Evolutionary conservation across 2,888 invertebrate species (phyloP).

Genomic region (Drosophila sordidapex): DNA sequence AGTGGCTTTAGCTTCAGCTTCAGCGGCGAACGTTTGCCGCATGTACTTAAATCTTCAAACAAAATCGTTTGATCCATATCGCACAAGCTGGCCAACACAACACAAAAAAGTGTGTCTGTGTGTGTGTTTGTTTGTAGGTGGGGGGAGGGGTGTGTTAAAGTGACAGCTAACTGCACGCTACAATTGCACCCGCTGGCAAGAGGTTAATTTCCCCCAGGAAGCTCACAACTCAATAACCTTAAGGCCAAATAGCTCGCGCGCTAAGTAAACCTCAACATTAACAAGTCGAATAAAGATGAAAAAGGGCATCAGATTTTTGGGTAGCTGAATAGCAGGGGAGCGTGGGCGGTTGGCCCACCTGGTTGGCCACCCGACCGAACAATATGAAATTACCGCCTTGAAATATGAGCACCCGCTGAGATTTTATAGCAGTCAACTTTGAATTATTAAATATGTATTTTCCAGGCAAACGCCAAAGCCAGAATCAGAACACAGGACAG

Average conservation of each 20-base stretch:
- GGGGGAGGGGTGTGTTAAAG: constrained; percentile 7
- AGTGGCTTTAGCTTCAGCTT: constrained; percentile 1
- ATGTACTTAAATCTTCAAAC: constrained; percentile 74
- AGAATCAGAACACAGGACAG: constrained; percentile 41
- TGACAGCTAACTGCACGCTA: constrained; percentile 42
- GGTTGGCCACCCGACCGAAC: constrained; percentile 52
- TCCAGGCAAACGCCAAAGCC: constrained; percentile 56
- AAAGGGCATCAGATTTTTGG: constrained; percentile 29
- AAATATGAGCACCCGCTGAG: constrained; percentile 75
- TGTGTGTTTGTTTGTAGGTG: not conserved
- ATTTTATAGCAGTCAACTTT: constrained; percentile 78
- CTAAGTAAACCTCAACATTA: constrained; percentile 78
- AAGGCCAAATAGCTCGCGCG: constrained; percentile 63
- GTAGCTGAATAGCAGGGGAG: too few relatives aligned
- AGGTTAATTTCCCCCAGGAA: constrained; percentile 79
- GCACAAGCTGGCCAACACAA: constrained; percentile 27
- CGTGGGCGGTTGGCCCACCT: constrained; percentile 42
- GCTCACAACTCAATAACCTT: constrained; percentile 74
- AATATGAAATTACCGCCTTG: constrained; percentile 73
- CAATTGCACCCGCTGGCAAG: constrained; percentile 64
- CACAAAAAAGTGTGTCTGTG: not conserved
- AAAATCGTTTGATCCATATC: constrained; percentile 81
- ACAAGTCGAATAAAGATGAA: constrained; percentile 53
- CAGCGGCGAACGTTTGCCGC: constrained; percentile 41
- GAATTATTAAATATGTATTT: constrained; percentile 80